Evolutionary conservation across 2,113 vertebrate species (phyloP).

Genomic region (Leptobrachium ailaonicum): DNA sequence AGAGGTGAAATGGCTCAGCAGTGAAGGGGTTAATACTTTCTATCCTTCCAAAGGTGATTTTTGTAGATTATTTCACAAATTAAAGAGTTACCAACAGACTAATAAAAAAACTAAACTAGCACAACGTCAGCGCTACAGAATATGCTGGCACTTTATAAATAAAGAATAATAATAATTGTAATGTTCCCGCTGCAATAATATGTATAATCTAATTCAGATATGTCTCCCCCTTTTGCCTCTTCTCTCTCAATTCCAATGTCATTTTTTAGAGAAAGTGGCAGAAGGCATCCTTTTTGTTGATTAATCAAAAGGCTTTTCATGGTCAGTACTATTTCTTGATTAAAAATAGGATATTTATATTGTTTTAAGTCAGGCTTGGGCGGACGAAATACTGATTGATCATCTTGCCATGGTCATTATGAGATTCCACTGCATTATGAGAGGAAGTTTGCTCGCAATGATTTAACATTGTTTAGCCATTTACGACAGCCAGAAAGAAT

Average conservation of each 20-base stretch:
- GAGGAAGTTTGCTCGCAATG: constrained; percentile 14
- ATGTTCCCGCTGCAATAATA: too few relatives aligned
- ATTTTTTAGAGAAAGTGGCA: constrained; percentile 19
- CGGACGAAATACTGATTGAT: constrained; percentile 37
- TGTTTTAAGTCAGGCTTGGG: constrained; percentile 36
- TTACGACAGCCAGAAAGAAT: constrained; percentile 36
- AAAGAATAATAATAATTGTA: too few relatives aligned
- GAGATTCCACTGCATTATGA: constrained; percentile 30
- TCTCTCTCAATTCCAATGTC: constrained; percentile 13
- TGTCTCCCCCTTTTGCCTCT: constrained; percentile 14
- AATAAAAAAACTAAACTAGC: too few relatives aligned
- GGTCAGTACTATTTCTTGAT: constrained; percentile 40
- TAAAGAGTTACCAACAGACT: too few relatives aligned
- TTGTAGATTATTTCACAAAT: too few relatives aligned
- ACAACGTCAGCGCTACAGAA: too few relatives aligned
- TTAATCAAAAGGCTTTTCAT: constrained; percentile 28
- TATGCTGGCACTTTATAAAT: too few relatives aligned
- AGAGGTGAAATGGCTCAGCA: too few relatives aligned
- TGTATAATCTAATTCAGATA: neutral
- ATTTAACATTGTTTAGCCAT: constrained; percentile 45
- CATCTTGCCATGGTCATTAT: constrained; percentile 21
- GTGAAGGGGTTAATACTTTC: too few relatives aligned
- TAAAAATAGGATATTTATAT: constrained; percentile 41
- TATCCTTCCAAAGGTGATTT: too few relatives aligned
- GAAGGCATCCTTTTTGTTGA: constrained; percentile 18